Base-by-base conservation (phyloP, 2,888 invertebrate genomes). In the Pristionchus maxplancki region DNA sequence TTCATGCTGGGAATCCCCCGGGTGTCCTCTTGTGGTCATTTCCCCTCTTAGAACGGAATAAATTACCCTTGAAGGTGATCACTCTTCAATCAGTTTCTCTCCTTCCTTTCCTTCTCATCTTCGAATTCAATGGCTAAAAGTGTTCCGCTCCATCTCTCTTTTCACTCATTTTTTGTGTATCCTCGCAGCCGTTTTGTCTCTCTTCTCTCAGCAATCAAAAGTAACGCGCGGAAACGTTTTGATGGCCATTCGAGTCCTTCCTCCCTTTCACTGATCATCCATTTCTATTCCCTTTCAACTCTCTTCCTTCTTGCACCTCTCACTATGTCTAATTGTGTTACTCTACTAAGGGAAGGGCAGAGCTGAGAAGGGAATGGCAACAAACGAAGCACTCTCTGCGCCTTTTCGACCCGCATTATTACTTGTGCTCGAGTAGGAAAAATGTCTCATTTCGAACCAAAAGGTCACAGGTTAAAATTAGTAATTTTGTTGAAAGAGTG, bases 1-100 rank as follows among this genome's bases (percentile, higher is more conserved):
- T 81, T 50, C 81, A 50, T 40, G 74, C 74, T 74, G 74, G 74
- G 74, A 74, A 74, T 40, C 74, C 24, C 74, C 8, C 78, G 8
- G 17, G 20, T 8, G 17, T n/a, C 74, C 40, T 74, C 40, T 74
- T 74, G 74, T 28, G 71, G 24, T n/a, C 1, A 64, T 67, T 67
- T 5, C 15, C 58, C 67, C 74, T 40, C 74, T 74, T 15, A 74
- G 31, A 74, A 74, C 74, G 40, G 74, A 40, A 74, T 74, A 74
- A 74, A 81, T 81, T 50, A 81, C 17, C 24, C 28, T 11, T 40
- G 48, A 81, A 50, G 50, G 81, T 50, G 48, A 28, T 31, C 78
- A 6, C n/a, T 78, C 44, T 78, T 20, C 1, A 24, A 37, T 50
- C 81, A 50, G 17, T 40, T 50, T n/a, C 17, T 74, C 44, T 20